A percentile compares a stretch with the other conserved stretches of the same genome.
Conservation (phyloP, 2,888 invertebrate species). For the Elegia similella region DNA sequence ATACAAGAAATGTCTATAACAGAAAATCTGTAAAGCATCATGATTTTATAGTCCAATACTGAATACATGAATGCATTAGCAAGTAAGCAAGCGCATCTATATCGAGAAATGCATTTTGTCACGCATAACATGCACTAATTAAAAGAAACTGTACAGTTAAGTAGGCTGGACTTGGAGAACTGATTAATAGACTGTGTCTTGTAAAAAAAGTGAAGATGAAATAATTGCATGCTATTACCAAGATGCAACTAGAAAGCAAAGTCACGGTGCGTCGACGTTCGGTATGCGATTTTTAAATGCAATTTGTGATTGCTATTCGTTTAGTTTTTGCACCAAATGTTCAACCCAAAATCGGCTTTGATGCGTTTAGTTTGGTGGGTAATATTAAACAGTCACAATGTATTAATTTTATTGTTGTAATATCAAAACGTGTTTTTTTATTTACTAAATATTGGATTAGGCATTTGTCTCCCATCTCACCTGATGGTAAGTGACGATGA, state of each 20-base stretch:
- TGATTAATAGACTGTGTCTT: constrained; percentile 70
- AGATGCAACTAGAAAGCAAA: constrained; percentile 69
- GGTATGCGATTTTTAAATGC: constrained; percentile 52
- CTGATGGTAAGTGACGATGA: no score
- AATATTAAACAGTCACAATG: no score
- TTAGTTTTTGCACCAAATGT: no score
- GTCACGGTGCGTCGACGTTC: constrained; percentile 62
- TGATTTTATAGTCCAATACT: neutral
- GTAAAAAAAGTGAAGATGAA: constrained; percentile 72
- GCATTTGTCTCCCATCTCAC: no score
- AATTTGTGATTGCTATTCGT: constrained; percentile 25
- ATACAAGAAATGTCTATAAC: neutral
- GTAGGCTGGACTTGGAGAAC: constrained; percentile 56
- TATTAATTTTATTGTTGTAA: no score
- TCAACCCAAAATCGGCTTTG: no score
- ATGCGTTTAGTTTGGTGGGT: no score
- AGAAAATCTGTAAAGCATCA: neutral
- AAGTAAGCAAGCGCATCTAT: neutral
- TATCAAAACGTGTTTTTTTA: no score
- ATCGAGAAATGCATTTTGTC: constrained; percentile 13
- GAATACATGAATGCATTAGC: constrained; percentile 23
- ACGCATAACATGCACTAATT: constrained; percentile 43
- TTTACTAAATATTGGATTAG: no score
- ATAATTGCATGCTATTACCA: constrained; percentile 66
- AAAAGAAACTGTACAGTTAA: constrained; percentile 52